Evolutionary conservation across 2,797 vertebrate genomes (phyloP).

Genomic region (Etheostoma perlongum): DNA sequence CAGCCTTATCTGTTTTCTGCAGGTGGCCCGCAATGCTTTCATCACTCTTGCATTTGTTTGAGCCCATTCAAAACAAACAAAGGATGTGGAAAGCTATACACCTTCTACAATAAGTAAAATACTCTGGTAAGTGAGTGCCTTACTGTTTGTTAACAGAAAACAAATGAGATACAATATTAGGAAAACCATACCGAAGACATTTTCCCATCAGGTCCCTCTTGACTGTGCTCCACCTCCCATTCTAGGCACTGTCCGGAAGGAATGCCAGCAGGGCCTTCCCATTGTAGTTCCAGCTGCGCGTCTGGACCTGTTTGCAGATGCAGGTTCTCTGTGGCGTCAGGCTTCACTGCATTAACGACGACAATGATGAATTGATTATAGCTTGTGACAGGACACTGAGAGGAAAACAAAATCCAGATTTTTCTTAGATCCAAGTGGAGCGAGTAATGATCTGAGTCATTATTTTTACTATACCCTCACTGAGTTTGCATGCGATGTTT

Average conservation of each 20-base stretch:
- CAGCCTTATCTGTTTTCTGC: neutral
- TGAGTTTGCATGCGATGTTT: neutral
- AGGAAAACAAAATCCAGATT: neutral
- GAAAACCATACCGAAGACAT: slow-evolving; percentile 37
- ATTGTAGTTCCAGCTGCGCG: slow-evolving; percentile 56
- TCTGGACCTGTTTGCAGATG: slow-evolving; percentile 44
- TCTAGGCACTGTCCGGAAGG: slow-evolving; percentile 77
- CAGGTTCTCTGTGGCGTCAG: slow-evolving; percentile 49
- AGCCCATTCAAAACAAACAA: neutral
- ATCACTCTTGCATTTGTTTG: neutral
- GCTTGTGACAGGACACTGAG: neutral
- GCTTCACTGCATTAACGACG: slow-evolving; percentile 74
- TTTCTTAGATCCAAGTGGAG: neutral
- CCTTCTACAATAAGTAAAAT: neutral
- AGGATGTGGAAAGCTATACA: neutral
- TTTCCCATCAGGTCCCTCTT: slow-evolving; percentile 48
- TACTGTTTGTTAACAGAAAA: neutral
- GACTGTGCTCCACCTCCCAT: slow-evolving; percentile 76
- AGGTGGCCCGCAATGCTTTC: neutral
- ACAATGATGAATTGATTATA: neutral
- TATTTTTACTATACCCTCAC: rapidly evolving
- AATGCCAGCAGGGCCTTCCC: slow-evolving; percentile 66
- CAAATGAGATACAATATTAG: neutral
- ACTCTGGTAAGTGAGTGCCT: neutral
- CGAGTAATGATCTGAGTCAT: neutral